phyloP scores from a whole-genome alignment of 35 echinoderm and acorn worm genomes.

The Ophioderma brevispina region DNA sequence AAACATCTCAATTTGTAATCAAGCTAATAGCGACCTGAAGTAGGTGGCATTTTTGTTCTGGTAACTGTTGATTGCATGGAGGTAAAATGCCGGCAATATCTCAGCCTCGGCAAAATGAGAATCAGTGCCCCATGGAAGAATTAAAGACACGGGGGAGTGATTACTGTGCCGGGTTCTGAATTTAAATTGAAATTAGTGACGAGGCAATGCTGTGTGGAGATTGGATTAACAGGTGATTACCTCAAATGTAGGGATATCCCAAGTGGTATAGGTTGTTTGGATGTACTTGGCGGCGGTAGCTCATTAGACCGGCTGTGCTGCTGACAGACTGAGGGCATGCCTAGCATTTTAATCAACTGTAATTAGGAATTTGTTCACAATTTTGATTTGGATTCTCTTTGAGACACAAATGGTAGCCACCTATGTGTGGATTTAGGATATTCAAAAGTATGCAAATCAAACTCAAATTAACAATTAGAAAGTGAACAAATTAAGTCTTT shows the following conservation, averaged over 20 bases:
- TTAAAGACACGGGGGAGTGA: not conserved
- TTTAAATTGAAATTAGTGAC: not conserved
- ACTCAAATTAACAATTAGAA: too few relatives aligned
- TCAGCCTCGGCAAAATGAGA: not conserved
- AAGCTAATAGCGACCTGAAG: not conserved
- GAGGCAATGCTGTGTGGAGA: not conserved
- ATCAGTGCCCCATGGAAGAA: not conserved
- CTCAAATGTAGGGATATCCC: not conserved
- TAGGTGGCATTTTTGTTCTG: not conserved
- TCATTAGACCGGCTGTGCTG: too few relatives aligned
- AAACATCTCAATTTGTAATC: not conserved
- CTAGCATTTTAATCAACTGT: too few relatives aligned
- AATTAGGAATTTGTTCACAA: too few relatives aligned
- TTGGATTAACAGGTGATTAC: not conserved
- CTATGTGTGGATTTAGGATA: too few relatives aligned
- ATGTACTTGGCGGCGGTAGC: not conserved
- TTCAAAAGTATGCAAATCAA: too few relatives aligned
- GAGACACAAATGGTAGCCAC: too few relatives aligned
- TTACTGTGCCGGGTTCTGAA: not conserved
- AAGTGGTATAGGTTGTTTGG: not conserved
- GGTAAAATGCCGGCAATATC: not conserved
- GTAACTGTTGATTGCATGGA: not conserved
- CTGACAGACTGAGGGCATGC: too few relatives aligned
- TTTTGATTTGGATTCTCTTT: too few relatives aligned
- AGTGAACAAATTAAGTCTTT: too few relatives aligned